phyloP scores from a whole-genome alignment of 2,888 invertebrate species.

The Craniophora ligustri region DNA sequence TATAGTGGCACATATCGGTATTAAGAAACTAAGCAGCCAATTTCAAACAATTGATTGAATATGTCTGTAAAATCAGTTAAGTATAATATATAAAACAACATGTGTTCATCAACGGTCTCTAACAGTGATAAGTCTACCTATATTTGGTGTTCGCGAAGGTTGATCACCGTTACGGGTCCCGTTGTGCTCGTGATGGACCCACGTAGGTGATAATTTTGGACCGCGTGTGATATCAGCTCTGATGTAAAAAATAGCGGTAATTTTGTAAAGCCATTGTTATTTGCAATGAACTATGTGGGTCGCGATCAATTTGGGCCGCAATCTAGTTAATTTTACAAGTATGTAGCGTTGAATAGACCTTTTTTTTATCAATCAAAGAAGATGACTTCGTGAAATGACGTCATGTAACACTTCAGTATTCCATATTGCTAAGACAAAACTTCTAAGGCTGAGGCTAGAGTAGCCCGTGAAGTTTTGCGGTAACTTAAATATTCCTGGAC shows the following conservation, averaged over 20 bases:
- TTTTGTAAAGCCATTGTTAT: slow-evolving; percentile 30
- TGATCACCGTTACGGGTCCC: slow-evolving; percentile 49
- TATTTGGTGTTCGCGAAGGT: slow-evolving; percentile 43
- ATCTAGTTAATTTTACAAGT: slow-evolving; percentile 9
- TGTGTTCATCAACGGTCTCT: background rate
- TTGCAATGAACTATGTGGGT: slow-evolving; percentile 17
- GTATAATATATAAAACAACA: too few species aligned
- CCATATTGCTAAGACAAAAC: too few species aligned
- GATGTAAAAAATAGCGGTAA: slow-evolving; percentile 46
- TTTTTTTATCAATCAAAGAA: background rate
- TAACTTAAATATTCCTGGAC: too few species aligned
- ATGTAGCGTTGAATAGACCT: background rate
- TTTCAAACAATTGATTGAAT: too few species aligned
- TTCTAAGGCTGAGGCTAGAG: too few species aligned
- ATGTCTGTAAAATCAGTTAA: background rate
- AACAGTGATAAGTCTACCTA: slow-evolving; percentile 19
- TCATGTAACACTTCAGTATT: too few species aligned
- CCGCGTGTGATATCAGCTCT: slow-evolving; percentile 41
- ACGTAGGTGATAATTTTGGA: slow-evolving; percentile 55
- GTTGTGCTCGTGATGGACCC: slow-evolving; percentile 28
- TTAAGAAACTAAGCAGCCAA: too few species aligned
- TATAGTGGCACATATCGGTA: too few species aligned
- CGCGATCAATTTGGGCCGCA: background rate
- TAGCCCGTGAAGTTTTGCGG: too few species aligned
- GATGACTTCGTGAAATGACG: background rate